These are phyloP conservation scores for Eumaeus atala DNA, from an alignment of 1,140 invertebrate species.

Conservation along the genomic window DNA sequence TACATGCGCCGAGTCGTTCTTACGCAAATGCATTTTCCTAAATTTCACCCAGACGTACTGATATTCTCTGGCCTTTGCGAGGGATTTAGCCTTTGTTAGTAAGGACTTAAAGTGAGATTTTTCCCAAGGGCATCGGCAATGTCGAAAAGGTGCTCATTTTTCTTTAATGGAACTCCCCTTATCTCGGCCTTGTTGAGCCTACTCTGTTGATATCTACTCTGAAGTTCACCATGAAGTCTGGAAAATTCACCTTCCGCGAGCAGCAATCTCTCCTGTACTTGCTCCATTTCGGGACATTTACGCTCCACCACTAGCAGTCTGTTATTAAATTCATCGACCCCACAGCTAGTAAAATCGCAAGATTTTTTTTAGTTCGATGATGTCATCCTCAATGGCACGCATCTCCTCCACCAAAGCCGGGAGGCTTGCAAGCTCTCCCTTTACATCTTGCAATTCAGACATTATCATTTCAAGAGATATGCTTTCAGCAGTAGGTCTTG, in stretches of 20 bases:
- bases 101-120: no score
- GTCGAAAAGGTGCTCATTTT: no score
- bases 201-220: constrained; percentile 12
- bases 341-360: background rate
- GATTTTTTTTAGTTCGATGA: background rate
- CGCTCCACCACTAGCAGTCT: background rate
- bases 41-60: no score
- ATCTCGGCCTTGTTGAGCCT: constrained; percentile 14
- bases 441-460: background rate
- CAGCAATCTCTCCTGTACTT: background rate
- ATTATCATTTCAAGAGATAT: constrained; percentile 13
- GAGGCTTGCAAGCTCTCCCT: background rate
- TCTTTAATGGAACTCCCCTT: constrained; percentile 18
- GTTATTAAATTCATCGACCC: background rate
- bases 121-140: no score
- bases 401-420: background rate
- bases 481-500: background rate
- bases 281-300: background rate
- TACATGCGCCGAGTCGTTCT: no score
- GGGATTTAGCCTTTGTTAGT: no score
- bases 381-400: background rate
- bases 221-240: background rate
- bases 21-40: no score
- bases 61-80: no score
- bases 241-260: background rate